Conservation (phyloP, 2,888 invertebrate species). For the Torymus auratus region DNA sequence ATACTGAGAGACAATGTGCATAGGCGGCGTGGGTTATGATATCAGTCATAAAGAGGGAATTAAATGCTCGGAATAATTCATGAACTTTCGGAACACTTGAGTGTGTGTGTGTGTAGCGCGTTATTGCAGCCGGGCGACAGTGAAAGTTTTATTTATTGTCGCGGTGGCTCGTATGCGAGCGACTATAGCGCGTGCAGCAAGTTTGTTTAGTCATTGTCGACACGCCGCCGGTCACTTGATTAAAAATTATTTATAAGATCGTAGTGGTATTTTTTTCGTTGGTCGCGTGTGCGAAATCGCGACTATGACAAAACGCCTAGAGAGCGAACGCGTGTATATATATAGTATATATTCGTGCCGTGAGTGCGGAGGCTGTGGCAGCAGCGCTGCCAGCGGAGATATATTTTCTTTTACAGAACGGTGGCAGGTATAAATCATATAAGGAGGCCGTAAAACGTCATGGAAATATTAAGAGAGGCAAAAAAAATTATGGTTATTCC, state of each 20-base stretch:
- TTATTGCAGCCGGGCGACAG: not conserved
- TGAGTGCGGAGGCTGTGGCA: too few species aligned
- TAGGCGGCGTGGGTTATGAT: constrained; percentile 39
- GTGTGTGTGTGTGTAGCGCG: too few species aligned
- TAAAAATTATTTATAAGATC: too few species aligned
- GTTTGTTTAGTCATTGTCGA: constrained; percentile 19
- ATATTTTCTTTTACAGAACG: constrained; percentile 55
- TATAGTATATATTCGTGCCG: too few species aligned
- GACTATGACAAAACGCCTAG: too few species aligned
- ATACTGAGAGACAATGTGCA: too few species aligned
- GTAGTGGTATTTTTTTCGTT: too few species aligned
- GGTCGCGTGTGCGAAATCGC: too few species aligned
- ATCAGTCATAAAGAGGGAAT: constrained; percentile 26
- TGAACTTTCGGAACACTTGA: constrained; percentile 12
- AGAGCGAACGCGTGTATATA: too few species aligned
- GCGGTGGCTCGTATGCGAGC: too few species aligned
- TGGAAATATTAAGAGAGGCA: constrained; percentile 53
- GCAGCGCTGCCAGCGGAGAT: not conserved
- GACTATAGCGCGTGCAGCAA: not conserved
- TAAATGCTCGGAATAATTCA: constrained; percentile 47
- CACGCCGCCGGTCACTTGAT: too few species aligned
- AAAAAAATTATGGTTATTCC: constrained; percentile 37
- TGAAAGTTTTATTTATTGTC: constrained; percentile 51
- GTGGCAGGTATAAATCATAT: constrained; percentile 56
- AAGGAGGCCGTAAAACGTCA: constrained; percentile 55